Percentiles rank a stretch among this genome's conserved stretches.
Evolutionary conservation across 2,113 vertebrate species (phyloP).

Genomic region (Dryoscopus gambensis): DNA sequence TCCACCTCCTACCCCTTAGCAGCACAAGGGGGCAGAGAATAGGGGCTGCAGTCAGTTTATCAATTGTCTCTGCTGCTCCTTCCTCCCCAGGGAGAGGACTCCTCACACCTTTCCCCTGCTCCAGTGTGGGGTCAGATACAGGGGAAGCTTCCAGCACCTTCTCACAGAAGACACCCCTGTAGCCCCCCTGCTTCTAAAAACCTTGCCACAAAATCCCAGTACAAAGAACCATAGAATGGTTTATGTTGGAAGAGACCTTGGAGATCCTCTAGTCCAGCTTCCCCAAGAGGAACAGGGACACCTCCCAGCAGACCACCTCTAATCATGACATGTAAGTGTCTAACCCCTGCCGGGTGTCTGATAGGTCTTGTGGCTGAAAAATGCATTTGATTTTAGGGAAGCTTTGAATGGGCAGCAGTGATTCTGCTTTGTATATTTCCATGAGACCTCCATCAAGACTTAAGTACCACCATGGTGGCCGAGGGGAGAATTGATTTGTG

Average conservation of each 20-base stretch:
- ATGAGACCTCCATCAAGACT: neutral
- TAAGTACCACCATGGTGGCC: neutral
- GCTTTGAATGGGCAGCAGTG: neutral
- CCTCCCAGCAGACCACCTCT: neutral
- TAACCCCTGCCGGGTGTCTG: neutral
- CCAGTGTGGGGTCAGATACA: neutral
- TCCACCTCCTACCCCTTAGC: neutral
- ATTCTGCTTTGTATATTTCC: neutral
- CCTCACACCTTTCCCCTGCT: neutral
- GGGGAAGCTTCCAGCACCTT: neutral
- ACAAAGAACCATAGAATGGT: neutral
- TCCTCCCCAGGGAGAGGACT: neutral
- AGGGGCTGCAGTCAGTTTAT: neutral
- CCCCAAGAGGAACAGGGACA: neutral
- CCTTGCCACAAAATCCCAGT: neutral
- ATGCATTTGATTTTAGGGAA: neutral
- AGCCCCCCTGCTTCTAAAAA: neutral
- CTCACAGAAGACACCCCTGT: neutral
- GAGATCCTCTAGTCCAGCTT: neutral
- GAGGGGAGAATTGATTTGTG: neutral
- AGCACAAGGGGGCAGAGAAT: neutral
- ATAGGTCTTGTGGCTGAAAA: neutral
- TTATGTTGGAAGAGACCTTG: neutral
- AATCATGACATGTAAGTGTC: neutral
- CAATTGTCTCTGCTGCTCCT: neutral